A percentile compares a stretch with the other conserved stretches of the same genome.
Evolutionary conservation across 1,140 invertebrate genomes (phyloP).

Genomic region (Hylaeus anthracinus): DNA sequence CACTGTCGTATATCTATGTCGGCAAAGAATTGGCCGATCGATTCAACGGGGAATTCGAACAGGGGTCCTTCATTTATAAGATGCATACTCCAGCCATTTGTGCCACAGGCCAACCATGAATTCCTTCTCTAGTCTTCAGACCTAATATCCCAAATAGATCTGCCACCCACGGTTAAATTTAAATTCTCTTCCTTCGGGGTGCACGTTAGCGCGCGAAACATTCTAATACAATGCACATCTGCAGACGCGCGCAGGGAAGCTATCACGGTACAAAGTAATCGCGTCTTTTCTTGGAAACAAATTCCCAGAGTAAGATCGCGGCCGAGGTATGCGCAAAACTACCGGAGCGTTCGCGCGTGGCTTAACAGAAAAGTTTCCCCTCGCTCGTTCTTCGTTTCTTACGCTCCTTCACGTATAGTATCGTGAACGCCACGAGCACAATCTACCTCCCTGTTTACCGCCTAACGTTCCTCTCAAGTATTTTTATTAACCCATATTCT

Average conservation of each 20-base stretch:
- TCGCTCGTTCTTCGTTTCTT: slow-evolving; percentile 33
- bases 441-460: background rate
- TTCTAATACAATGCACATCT: slow-evolving; percentile 24
- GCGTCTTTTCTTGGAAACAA: slow-evolving; percentile 29
- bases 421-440: background rate
- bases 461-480: background rate
- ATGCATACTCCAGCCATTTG: background rate
- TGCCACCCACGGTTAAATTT: slow-evolving; percentile 6
- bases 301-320: slow-evolving; percentile 14
- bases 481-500: background rate
- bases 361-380: slow-evolving; percentile 37
- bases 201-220: slow-evolving; percentile 8
- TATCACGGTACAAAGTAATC: slow-evolving; percentile 28
- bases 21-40: background rate
- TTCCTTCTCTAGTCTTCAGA: too few relatives aligned
- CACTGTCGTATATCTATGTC: background rate
- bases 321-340: slow-evolving; percentile 13
- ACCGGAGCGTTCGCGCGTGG: slow-evolving; percentile 26
- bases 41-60: slow-evolving; percentile 1
- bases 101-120: background rate
- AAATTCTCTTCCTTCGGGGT: slow-evolving; percentile 18
- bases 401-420: background rate
- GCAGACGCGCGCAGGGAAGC: slow-evolving; percentile 29
- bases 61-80: background rate
- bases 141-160: background rate